phyloP scores from a whole-genome alignment of 2,113 vertebrate genomes.

The pig (Sus scrofa) region DNA sequence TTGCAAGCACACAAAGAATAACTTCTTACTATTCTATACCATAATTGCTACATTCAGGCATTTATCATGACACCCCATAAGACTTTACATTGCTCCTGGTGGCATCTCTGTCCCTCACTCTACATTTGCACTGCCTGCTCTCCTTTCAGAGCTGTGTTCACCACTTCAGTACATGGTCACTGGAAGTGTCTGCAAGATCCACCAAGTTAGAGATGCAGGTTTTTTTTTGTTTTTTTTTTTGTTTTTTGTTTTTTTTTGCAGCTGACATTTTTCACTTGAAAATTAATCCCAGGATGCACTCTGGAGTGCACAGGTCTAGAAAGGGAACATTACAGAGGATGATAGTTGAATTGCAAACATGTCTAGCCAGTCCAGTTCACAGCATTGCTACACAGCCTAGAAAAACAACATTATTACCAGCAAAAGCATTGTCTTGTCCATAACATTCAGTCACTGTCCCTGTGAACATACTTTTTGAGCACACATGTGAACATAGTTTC shows the following conservation, averaged over 20 bases:
- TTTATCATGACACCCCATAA: neutral
- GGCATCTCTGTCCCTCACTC: neutral
- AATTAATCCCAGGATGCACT: constrained; percentile 43
- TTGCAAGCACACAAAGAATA: neutral
- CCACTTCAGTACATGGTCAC: neutral
- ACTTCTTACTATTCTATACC: neutral
- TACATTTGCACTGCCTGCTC: neutral
- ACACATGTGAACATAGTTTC: neutral
- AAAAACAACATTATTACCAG: constrained; percentile 1
- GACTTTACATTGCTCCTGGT: neutral
- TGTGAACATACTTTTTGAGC: neutral
- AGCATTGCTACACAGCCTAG: neutral
- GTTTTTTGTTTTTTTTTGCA: constrained; percentile 29
- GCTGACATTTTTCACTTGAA: constrained; percentile 38
- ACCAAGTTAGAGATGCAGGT: neutral
- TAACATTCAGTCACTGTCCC: neutral
- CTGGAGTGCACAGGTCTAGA: constrained; percentile 19
- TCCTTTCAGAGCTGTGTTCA: neutral
- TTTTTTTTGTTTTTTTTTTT: constrained; percentile 51
- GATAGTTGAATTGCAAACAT: constrained; percentile 25
- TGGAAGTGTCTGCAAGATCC: neutral
- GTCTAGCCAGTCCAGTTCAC: neutral
- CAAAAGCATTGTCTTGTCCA: neutral
- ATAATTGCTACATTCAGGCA: neutral
- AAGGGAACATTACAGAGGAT: constrained; percentile 34